phyloP scores from a whole-genome alignment of 2,888 invertebrate genomes.

The Andrena camellia region DNA sequence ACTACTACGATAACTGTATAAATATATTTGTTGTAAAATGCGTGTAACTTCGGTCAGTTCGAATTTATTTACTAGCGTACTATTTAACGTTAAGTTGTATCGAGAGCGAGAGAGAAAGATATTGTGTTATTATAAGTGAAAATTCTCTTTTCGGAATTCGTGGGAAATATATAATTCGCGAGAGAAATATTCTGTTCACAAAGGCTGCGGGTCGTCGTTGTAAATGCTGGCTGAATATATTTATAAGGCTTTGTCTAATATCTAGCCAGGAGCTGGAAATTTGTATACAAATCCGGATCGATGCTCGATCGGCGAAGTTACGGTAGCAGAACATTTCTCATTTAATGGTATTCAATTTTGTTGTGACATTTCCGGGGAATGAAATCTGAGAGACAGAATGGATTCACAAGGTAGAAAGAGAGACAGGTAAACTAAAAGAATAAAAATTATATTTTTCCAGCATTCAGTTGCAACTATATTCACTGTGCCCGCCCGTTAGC shows the following conservation, averaged over 20 bases:
- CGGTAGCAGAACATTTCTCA: constrained; percentile 65
- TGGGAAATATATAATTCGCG: constrained; percentile 51
- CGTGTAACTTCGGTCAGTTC: constrained; percentile 68
- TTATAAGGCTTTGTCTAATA: background rate
- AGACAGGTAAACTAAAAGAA: constrained; percentile 67
- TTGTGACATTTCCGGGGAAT: constrained; percentile 64
- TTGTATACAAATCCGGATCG: background rate
- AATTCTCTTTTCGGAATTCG: constrained; percentile 47
- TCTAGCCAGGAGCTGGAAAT: background rate
- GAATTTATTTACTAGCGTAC: constrained; percentile 51
- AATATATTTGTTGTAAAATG: constrained; percentile 74
- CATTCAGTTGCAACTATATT: constrained; percentile 69
- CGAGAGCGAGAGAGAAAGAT: constrained; percentile 24
- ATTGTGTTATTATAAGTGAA: constrained; percentile 21
- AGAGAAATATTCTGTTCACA: constrained; percentile 64
- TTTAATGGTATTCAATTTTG: constrained; percentile 48
- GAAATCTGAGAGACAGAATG: constrained; percentile 27
- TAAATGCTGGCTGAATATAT: constrained; percentile 8
- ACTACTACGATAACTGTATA: constrained; percentile 48
- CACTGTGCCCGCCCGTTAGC: constrained; percentile 57
- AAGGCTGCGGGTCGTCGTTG: background rate
- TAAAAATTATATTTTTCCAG: constrained; percentile 81
- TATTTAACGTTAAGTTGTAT: constrained; percentile 45
- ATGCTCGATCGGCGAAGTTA: background rate
- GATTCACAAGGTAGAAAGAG: constrained; percentile 44